Base-by-base conservation (phyloP, 2,113 vertebrate species). In the Cygnus atratus region DNA sequence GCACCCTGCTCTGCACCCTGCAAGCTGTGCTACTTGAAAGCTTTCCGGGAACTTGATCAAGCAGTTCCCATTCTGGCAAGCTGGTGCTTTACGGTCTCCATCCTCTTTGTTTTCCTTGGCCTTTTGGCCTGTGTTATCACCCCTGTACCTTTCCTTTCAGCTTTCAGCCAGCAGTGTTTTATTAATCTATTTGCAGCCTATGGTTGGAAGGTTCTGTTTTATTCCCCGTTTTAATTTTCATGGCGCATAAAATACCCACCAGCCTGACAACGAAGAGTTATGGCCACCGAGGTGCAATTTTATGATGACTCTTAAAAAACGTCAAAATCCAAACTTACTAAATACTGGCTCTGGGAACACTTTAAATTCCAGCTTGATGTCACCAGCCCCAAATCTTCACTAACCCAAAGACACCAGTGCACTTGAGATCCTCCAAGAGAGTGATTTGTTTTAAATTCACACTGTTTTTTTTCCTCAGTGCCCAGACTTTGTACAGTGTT, bases 171-270 rank as follows among this genome's bases (percentile, higher is more conserved):
- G 70, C 13, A 52, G 73, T 61, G 46, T 90, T 97, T 96, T 96
- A 96, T 93, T 96, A 88, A 94, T 88, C 88, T 85, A 82, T 94
- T 91, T 15, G 0, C 90, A 94, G 84, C 90, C 93, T 74, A 24
- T 62, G 87, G 81, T 87, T 91, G 87, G 73, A 93, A 91, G 92
- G 81, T 62, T 93, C 84, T 95, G 72, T 61, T 97, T 95, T 95
- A 97, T 94, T 95, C 93, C 91, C 84, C 44, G 16, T 90, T 96
- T 97, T 96, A 97, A 97, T 96, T 95, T 97, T 93, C 94, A 95
- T 59, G 96, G 94, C 73, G 92, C 93, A 96, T 97, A 96, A 97
- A 97, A 92, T 83, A 96, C 95, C 92, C 81, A 84, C 78, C 57
- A 59, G 52, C 84, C 94, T 96, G 97, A 97, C 96, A 96, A 62